Base-by-base conservation (phyloP, 2,888 invertebrate species). In the Tuberolachnus salignus region DNA sequence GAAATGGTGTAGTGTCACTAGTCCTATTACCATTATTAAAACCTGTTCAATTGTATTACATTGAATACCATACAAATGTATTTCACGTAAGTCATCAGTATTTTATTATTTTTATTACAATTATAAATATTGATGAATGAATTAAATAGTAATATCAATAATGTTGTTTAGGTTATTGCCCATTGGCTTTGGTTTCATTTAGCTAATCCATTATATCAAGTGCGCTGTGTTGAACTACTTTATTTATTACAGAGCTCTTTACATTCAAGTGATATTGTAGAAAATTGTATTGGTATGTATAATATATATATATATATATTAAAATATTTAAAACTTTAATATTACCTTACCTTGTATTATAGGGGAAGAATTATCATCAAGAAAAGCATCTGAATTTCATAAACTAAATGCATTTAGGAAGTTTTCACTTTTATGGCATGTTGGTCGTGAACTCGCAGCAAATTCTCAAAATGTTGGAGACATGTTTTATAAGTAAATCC, bases 221-320 rank as follows among this genome's bases (percentile, higher is more conserved):
- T 90, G 83, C 85, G 87, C 67, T 89, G 90, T 82, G 91, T 92
- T 9, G 91, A 92, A 61, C 85, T 95, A 21, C 86, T 95, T 2
- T 91, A 93, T 84, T 92, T 92, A 84, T 87, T 95, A 59, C 94
- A 94, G 84, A 92, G 93, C 83, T 89, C 88, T 57, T 85, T 91
- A 83, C 86, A 89, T 83, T 84, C 84, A 85, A 87, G 87, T 80
- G 88, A 89, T 83, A 86, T 89, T n/a, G 92, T 93, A 67, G 93
- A 93, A 84, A 89, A 91, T 84, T 83, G 83, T 61, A 83, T 84
- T 44, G 83, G 83, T 70, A 81, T 82, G 71, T 82, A 81, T 8
- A 53, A 26, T 64, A 19, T 51, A 1, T 61, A 64, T 59, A 61
- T 26, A 16, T 4, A 34, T 34, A 4, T 34, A 34, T 34, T 34